phyloP scores from a whole-genome alignment of 2,888 invertebrate genomes.

The Mantis religiosa region DNA sequence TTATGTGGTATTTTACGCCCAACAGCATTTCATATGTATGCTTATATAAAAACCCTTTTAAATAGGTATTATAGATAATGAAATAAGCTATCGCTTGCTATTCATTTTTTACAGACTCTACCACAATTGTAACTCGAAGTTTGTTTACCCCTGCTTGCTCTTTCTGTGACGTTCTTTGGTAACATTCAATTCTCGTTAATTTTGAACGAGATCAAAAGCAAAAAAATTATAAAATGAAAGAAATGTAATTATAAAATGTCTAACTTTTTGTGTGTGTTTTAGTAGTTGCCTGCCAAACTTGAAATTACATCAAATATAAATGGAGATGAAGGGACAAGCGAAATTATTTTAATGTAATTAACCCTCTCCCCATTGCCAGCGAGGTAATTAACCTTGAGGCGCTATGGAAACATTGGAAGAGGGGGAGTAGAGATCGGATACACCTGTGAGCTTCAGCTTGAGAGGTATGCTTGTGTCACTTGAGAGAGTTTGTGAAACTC shows the following conservation, averaged over 20 bases:
- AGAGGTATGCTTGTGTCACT: neutral
- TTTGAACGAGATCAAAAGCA: neutral
- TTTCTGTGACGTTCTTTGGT: neutral
- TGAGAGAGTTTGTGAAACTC: neutral
- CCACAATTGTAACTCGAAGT: neutral
- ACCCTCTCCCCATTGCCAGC: neutral
- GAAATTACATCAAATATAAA: neutral
- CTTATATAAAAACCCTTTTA: too few relatives aligned
- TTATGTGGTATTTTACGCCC: too few relatives aligned
- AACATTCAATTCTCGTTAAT: neutral
- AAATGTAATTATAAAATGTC: neutral
- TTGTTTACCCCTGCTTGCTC: neutral
- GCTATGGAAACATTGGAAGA: neutral
- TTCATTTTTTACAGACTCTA: too few relatives aligned
- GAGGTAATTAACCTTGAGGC: neutral
- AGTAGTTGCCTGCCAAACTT: neutral
- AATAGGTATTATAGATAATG: too few relatives aligned
- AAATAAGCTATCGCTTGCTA: too few relatives aligned
- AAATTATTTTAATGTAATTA: neutral
- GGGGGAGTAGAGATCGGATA: neutral
- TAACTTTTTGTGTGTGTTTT: neutral
- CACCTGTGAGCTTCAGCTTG: neutral
- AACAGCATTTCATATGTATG: too few relatives aligned
- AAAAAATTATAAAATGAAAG: neutral
- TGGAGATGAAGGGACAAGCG: neutral